Evolutionary conservation across 2,888 invertebrate species (phyloP).

Genomic region (Teleiodes luculella): DNA sequence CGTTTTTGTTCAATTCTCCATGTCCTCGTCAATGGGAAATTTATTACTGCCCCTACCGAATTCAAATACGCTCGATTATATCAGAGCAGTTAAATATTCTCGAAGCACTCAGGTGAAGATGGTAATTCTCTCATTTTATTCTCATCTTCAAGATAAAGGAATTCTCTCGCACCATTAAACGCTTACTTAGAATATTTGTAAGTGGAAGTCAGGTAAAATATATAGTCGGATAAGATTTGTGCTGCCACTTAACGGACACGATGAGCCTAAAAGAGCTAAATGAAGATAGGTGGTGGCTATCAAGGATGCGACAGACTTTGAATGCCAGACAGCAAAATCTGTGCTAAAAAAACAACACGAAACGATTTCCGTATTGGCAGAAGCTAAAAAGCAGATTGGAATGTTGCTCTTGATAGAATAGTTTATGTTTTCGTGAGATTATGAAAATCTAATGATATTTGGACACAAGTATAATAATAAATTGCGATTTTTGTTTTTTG

Average conservation of each 20-base stretch:
- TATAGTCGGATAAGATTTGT: conserved; percentile 17
- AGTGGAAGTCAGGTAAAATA: conserved; percentile 13
- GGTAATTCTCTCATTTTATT: conserved; percentile 55
- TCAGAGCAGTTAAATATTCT: conserved; percentile 59
- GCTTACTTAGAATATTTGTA: conserved; percentile 20
- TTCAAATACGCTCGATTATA: conserved; percentile 74
- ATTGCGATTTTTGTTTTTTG: too few relatives aligned
- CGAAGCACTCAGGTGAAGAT: conserved; percentile 52
- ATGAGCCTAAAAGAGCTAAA: conserved; percentile 12
- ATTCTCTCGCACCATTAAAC: conserved; percentile 38
- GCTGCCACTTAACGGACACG: conserved; percentile 14
- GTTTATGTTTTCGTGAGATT: too few relatives aligned
- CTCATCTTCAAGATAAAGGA: conserved; percentile 35
- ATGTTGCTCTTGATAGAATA: too few relatives aligned
- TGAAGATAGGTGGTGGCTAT: conserved; percentile 16
- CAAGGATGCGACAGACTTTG: conserved; percentile 9
- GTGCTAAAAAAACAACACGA: too few relatives aligned
- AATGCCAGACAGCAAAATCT: too few relatives aligned
- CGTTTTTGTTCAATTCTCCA: conserved; percentile 77
- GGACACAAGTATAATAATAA: too few relatives aligned
- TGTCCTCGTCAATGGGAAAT: conserved; percentile 73
- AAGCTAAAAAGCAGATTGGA: too few relatives aligned
- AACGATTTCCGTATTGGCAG: too few relatives aligned
- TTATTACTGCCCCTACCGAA: conserved; percentile 68
- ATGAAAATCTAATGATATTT: too few relatives aligned